phyloP scores from a whole-genome alignment of 1,140 invertebrate species.

The Drosophila pruinosa region DNA sequence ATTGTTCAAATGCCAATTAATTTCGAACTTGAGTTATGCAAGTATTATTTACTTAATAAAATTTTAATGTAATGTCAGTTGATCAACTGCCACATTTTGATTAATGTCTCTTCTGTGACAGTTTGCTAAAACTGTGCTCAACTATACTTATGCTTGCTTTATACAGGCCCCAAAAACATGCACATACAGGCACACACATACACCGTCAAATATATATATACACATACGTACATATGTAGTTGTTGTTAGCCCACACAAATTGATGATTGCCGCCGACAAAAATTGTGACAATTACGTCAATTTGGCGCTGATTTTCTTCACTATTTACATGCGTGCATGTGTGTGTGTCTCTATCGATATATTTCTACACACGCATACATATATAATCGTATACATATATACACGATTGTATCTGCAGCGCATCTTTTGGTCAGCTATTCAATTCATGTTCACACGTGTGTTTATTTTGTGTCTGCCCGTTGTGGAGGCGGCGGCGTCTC shows the following conservation, averaged over 20 bases:
- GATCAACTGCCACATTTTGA: background rate
- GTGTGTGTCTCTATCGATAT: constrained; percentile 3
- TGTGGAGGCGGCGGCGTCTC: constrained; percentile 51
- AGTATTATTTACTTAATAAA: background rate
- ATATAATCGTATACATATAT: no score
- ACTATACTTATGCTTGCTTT: constrained; percentile 15
- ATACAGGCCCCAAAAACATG: constrained; percentile 1
- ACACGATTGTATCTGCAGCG: constrained; percentile 56
- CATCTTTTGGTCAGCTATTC: constrained; percentile 69
- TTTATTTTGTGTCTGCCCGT: constrained; percentile 60
- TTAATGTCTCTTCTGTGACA: constrained; percentile 11
- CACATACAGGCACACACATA: constrained; percentile 12
- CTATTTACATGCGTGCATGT: constrained; percentile 27
- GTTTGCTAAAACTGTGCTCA: constrained; percentile 20
- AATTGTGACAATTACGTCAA: constrained; percentile 78
- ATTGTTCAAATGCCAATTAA: no score
- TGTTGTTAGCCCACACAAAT: constrained; percentile 20
- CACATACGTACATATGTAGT: constrained; percentile 18
- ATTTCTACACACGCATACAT: constrained; percentile 1
- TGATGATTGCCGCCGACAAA: constrained; percentile 26
- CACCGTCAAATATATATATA: no score
- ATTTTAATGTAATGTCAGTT: background rate
- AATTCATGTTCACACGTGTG: constrained; percentile 75
- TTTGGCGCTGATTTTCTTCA: constrained; percentile 70
- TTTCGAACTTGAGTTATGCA: no score